phyloP scores from a whole-genome alignment of 2,797 vertebrate species.

The Sciaenops ocellatus region DNA sequence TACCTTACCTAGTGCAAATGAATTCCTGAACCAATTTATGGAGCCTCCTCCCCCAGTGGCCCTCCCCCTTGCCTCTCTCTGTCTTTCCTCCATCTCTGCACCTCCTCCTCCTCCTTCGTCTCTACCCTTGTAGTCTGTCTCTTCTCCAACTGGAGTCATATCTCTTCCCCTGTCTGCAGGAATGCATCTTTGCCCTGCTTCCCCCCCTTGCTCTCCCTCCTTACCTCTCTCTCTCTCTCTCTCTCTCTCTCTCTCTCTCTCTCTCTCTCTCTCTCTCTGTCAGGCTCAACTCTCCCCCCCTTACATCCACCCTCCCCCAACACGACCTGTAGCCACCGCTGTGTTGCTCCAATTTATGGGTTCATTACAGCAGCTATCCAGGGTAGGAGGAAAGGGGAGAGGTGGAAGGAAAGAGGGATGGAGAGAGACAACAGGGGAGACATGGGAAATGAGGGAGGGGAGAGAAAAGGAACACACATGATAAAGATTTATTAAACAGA shows the following conservation, averaged over 20 bases:
- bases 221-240: slow-evolving; percentile 50
- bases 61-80: slow-evolving; percentile 27
- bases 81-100: slow-evolving; percentile 48
- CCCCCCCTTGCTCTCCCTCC: slow-evolving; percentile 26
- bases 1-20: slow-evolving; percentile 87
- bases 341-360: slow-evolving; percentile 87
- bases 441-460: slow-evolving; percentile 62
- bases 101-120: slow-evolving; percentile 48
- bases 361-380: slow-evolving; percentile 87
- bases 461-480: slow-evolving; percentile 35
- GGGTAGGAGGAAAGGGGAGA: slow-evolving; percentile 49
- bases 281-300: slow-evolving; percentile 26
- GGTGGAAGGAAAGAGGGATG: slow-evolving; percentile 58
- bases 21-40: slow-evolving; percentile 84
- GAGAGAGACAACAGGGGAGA: slow-evolving; percentile 60
- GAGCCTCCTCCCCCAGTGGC: slow-evolving; percentile 44
- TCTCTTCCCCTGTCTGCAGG: slow-evolving; percentile 74
- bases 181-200: slow-evolving; percentile 65
- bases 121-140: slow-evolving; percentile 66
- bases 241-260: slow-evolving; percentile 41
- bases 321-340: slow-evolving; percentile 85
- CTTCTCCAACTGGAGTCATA: slow-evolving; percentile 74
- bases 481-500: slow-evolving; percentile 74
- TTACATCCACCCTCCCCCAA: slow-evolving; percentile 74
- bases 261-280: slow-evolving; percentile 51